A percentile compares a stretch with the other conserved stretches of the same genome.
phyloP scores from a whole-genome alignment of 2,888 invertebrate genomes.

The Chymomyza fuscimana region DNA sequence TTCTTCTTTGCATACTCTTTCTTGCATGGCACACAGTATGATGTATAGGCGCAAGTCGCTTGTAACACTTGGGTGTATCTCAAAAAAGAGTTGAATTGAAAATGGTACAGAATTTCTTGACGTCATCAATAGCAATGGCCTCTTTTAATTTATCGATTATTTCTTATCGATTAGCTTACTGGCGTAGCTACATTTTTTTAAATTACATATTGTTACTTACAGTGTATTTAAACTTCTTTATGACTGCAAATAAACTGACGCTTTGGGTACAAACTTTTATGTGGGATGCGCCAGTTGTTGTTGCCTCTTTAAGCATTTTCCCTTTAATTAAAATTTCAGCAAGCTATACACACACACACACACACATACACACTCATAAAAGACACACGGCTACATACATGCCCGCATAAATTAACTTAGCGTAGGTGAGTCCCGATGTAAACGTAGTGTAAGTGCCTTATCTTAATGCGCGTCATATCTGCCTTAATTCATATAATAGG shows the following conservation, averaged over 20 bases:
- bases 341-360: constrained; percentile 29
- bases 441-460: constrained; percentile 67
- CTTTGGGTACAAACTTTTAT: constrained; percentile 24
- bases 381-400: constrained; percentile 25
- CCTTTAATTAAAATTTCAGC: constrained; percentile 72
- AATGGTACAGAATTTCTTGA: too few relatives aligned
- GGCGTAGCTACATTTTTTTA: too few relatives aligned
- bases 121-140: too few relatives aligned
- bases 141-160: too few relatives aligned
- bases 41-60: not conserved
- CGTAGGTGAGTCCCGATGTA: constrained; percentile 45
- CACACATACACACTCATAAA: constrained; percentile 13
- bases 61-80: not conserved
- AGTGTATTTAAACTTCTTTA: not conserved
- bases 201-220: not conserved
- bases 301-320: constrained; percentile 57
- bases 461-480: constrained; percentile 70
- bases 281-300: constrained; percentile 3
- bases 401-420: constrained; percentile 73
- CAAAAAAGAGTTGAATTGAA: not conserved
- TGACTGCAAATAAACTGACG: not conserved
- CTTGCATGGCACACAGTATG: not conserved
- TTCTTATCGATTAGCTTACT: too few relatives aligned
- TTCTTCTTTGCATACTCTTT: not conserved
- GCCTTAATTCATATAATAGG: constrained; percentile 73